Conservation (phyloP, 1,140 invertebrate genomes). For the Mercenaria mercenaria region DNA sequence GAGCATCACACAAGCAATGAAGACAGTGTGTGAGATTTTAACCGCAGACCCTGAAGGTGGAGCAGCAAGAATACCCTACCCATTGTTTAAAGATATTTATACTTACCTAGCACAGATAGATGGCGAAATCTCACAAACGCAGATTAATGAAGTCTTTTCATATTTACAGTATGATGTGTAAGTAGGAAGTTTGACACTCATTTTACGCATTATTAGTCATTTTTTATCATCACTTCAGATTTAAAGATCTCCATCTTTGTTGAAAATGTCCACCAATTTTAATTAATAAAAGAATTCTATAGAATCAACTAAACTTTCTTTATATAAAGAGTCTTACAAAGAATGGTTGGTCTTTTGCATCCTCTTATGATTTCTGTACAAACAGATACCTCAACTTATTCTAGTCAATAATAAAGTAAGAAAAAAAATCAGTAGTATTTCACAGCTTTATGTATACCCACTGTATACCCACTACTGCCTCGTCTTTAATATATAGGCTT, state of each 20-base stretch:
- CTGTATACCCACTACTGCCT: too few relatives aligned
- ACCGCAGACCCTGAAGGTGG: constrained; percentile 94
- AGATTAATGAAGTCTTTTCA: constrained; percentile 83
- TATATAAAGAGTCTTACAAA: too few relatives aligned
- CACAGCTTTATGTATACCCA: too few relatives aligned
- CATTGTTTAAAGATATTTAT: constrained; percentile 90
- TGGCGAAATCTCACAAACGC: constrained; percentile 86
- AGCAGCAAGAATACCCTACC: constrained; percentile 90
- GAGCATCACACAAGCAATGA: constrained; percentile 93
- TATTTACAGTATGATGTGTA: constrained; percentile 85
- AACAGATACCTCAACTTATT: too few relatives aligned
- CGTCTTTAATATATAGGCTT: too few relatives aligned
- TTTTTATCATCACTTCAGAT: background rate
- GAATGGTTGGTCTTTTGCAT: too few relatives aligned
- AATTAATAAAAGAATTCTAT: background rate
- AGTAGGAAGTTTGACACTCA: constrained; percentile 73
- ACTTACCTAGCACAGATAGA: constrained; percentile 90
- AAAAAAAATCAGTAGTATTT: too few relatives aligned
- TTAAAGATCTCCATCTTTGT: background rate
- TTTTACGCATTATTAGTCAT: too few relatives aligned
- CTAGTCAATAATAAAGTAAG: too few relatives aligned
- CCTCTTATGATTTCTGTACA: too few relatives aligned
- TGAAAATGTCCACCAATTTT: too few relatives aligned
- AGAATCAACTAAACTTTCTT: too few relatives aligned
- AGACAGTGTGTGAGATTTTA: constrained; percentile 92